These are phyloP conservation scores for Loris lydekkerianus DNA, from an alignment of 2,797 vertebrate genomes.

Conservation along the genomic window DNA sequence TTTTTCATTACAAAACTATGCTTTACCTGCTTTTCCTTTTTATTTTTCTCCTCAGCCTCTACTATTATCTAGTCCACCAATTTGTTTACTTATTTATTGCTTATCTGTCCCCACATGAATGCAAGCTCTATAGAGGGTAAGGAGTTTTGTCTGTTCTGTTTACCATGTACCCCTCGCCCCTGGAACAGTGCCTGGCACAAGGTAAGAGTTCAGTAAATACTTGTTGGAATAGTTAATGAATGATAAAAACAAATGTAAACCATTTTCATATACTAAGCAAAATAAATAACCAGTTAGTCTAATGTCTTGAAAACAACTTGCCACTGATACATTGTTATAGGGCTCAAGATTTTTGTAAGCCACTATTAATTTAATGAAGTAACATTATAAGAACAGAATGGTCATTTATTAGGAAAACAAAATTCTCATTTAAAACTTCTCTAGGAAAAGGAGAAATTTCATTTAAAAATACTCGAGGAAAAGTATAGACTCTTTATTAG, in stretches of 20 bases:
- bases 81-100: conserved; percentile 3
- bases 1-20: background rate
- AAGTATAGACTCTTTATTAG: conserved; percentile 20
- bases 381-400: background rate
- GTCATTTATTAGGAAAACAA: background rate
- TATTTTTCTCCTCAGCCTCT: background rate
- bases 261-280: background rate
- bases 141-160: conserved; percentile 32
- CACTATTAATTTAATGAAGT: conserved; percentile 26
- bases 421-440: background rate
- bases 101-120: background rate
- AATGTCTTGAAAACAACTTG: conserved; percentile 32
- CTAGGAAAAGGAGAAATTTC: background rate
- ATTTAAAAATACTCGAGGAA: background rate
- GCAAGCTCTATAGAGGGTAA: background rate
- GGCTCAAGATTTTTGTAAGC: conserved; percentile 38
- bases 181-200: background rate
- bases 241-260: conserved; percentile 42
- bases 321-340: background rate
- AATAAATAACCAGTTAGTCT: conserved; percentile 11
- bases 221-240: conserved; percentile 47
- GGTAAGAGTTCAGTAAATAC: conserved; percentile 1
- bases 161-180: background rate
- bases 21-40: background rate
- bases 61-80: background rate